Conservation (phyloP, 2,113 vertebrate genomes). For the Tapirus terrestris region DNA sequence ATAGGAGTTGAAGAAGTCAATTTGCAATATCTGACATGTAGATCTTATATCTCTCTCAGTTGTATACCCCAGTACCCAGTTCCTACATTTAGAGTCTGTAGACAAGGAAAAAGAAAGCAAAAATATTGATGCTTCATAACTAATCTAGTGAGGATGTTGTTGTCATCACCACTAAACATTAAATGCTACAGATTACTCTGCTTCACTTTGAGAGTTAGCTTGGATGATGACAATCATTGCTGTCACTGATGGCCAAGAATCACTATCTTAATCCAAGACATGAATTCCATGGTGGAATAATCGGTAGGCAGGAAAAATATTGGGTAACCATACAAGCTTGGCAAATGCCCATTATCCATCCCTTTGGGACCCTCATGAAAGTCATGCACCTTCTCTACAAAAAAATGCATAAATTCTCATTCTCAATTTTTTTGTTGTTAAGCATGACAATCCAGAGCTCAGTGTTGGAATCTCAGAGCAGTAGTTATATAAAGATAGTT, state of each 20-base stretch:
- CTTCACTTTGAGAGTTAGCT: background rate
- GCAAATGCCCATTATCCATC: background rate
- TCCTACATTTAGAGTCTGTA: background rate
- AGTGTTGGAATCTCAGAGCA: background rate
- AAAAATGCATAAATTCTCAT: background rate
- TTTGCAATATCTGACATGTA: background rate
- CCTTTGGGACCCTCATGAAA: background rate
- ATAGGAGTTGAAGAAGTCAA: background rate
- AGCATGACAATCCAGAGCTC: background rate
- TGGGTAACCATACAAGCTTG: background rate
- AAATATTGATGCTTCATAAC: background rate
- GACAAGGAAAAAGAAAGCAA: background rate
- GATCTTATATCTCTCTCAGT: background rate
- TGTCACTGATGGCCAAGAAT: background rate
- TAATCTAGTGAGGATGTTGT: background rate
- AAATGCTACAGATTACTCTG: background rate
- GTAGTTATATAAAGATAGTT: background rate
- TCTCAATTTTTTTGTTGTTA: background rate
- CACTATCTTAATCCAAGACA: background rate
- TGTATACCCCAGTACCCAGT: accelerated
- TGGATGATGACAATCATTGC: background rate
- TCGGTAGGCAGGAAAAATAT: background rate
- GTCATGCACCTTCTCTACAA: background rate
- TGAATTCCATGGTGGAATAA: background rate
- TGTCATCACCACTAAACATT: background rate